Evolutionary conservation across 2,113 vertebrate genomes (phyloP).

Genomic region (Pholis gunnellus): DNA sequence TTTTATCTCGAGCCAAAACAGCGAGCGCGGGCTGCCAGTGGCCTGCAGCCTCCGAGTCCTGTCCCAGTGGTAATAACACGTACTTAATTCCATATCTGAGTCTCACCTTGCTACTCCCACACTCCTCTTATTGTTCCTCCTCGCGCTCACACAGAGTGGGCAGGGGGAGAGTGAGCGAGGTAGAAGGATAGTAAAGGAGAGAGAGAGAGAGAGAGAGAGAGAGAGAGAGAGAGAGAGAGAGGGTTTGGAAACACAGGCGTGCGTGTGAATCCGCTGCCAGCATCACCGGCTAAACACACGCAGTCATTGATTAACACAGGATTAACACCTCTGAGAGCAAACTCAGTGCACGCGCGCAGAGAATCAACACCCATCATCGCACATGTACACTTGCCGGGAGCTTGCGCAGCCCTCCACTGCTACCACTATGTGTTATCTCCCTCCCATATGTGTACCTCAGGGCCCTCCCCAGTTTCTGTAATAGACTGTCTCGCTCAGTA

Average conservation of each 20-base stretch:
- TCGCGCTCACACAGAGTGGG: conserved; percentile 53
- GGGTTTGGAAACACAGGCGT: conserved; percentile 18
- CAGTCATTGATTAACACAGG: conserved; percentile 75
- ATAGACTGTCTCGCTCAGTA: conserved; percentile 84
- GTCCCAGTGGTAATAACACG: conserved; percentile 75
- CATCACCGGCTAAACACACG: conserved; percentile 46
- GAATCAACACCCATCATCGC: conserved; percentile 54
- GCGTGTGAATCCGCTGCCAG: conserved; percentile 40
- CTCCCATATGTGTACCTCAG: conserved; percentile 88
- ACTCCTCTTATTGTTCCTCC: conserved; percentile 63
- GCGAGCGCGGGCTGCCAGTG: conserved; percentile 29
- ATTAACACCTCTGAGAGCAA: conserved; percentile 66
- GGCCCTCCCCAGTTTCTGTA: conserved; percentile 85
- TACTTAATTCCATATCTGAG: conserved; percentile 73
- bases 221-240: conserved; percentile 31
- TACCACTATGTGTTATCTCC: conserved; percentile 83
- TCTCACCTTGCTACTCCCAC: conserved; percentile 77
- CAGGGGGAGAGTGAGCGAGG: conserved; percentile 35
- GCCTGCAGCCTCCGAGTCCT: conserved; percentile 45
- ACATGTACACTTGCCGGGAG: conserved; percentile 60
- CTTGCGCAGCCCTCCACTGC: conserved; percentile 62
- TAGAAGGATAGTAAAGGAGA: conserved; percentile 22
- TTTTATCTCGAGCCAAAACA: conserved; percentile 55
- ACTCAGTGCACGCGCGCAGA: conserved; percentile 16
- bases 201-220: conserved; percentile 27